Evolutionary conservation across 1,140 invertebrate genomes (phyloP), one percentile per base, ranked within the genome.

Genomic region (Nylanderia fulva): DNA sequence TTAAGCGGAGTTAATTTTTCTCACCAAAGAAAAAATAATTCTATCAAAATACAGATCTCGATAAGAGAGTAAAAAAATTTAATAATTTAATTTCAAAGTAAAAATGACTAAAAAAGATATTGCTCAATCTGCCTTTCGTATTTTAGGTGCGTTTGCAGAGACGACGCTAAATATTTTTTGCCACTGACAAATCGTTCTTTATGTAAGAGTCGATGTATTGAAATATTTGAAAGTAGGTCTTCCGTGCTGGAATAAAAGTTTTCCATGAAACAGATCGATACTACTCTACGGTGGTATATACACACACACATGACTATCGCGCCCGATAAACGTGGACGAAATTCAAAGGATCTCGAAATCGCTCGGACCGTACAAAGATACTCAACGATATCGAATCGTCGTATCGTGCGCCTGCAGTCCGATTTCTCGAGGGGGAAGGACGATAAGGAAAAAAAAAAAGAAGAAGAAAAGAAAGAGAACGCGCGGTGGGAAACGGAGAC

Each of bases 261-360:
- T 64, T 66, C 60, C 58, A 74, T 36, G 66, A 77, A 84, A 84
- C 54, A 72, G 72, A 45, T 42, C 45, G 18, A 48, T 63, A 45
- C 48, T 72, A 54, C 61, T 79, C 42, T 42, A 24, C n/a, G 21
- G 11, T 64, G n/a, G n/a, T n/a, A n/a, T n/a, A n/a, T n/a, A n/a
- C n/a, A n/a, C n/a, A n/a, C n/a, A 48, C 56, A 85, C 52, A 77
- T 87, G 85, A 87, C 86, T 71, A 68, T 84, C 54, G 71, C 69
- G 64, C 15, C 54, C 68, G 85, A 86, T 86, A 84, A n/a, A 56
- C 71, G 71, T 69, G 11, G 42, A 66, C 52, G 66, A 66, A 69
- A 87, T 69, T 84, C 72, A 88, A 88, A 88, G 86, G 87, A 88
- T 85, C 77, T 71, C 36, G 86, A 11, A 74, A 88, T 74, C 85